Percentiles rank a stretch among this genome's conserved stretches.
Evolutionary conservation across 2,797 vertebrate genomes (phyloP).

Genomic region (Falco peregrinus): DNA sequence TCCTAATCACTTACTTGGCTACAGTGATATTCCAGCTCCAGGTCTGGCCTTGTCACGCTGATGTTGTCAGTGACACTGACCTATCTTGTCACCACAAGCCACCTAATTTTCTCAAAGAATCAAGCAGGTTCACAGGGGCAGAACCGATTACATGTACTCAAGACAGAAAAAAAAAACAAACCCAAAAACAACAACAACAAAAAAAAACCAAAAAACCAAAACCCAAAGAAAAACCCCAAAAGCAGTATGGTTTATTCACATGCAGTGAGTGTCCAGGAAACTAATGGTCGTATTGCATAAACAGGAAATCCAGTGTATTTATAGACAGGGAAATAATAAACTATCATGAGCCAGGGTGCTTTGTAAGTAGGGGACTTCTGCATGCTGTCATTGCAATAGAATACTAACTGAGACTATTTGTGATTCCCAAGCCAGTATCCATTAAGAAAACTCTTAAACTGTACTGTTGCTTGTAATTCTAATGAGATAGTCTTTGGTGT

Average conservation of each 20-base stretch:
- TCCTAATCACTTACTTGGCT: background rate
- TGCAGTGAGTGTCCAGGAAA: background rate
- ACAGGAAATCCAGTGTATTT: background rate
- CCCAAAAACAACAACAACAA: too few relatives aligned
- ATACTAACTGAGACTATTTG: background rate
- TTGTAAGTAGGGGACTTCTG: background rate
- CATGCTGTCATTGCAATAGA: background rate
- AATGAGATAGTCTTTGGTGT: background rate
- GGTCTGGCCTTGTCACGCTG: background rate
- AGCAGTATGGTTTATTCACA: background rate
- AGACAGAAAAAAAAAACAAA: background rate
- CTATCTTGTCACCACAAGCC: background rate
- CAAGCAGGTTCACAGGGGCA: background rate
- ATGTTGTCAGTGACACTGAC: background rate
- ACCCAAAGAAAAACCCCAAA: background rate
- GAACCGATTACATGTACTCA: background rate
- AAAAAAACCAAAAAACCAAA: background rate
- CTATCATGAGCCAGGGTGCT: background rate
- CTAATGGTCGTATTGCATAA: background rate
- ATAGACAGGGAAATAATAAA: background rate
- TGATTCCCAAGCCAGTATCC: background rate
- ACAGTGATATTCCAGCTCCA: background rate
- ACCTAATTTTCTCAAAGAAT: slow-evolving; percentile 11
- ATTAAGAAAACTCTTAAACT: background rate
- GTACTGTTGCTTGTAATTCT: background rate